Evolutionary conservation across 2,113 vertebrate species (phyloP), one percentile per base, ranked within the genome.

Genomic region (Myxocyprinus asiaticus): DNA sequence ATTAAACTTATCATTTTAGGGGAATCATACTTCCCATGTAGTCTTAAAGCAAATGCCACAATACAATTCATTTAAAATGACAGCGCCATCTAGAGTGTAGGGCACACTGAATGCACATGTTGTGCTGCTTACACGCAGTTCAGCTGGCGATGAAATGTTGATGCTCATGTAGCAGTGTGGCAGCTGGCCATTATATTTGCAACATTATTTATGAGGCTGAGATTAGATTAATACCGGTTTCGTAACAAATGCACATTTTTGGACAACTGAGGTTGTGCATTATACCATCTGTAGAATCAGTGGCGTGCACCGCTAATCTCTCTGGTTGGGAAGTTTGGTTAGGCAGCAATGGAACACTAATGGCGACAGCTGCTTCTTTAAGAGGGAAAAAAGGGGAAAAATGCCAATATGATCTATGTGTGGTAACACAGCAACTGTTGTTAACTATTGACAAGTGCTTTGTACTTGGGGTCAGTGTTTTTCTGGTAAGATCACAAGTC

Each of bases 401-500:
- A 10, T 56, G 50, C 56, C 79, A 87, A 91, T 91, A 83, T 83
- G 88, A 91, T 89, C 87, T 86, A 83, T 85, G 88, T 86, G 85
- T 64, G 81, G 76, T 50, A 88, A 88, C 81, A 84, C 88, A 88
- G 67, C 90, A 93, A 91, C 90, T 91, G 89, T 88, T 91, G 89
- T 88, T 87, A 87, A 88, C 88, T 74, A 88, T 90, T 90, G 88
- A 91, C 90, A 91, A 91, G 90, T 68, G 87, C 88, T 92, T 93
- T 92, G 90, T 91, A 88, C 88, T 74, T 88, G 77, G 81, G 72
- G 59, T 58, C 82, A 67, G 67, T 73, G 85, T 86, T 87, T 88
- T 79, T 90, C 89, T 83, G 84, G 86, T 87, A 80, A 88, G 87
- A 92, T 91, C 89, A 88, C 87, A 86, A 91, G 87, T 90, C 90